Percentiles rank a stretch among this genome's conserved stretches.
These are phyloP conservation scores for Dynastes grantii DNA, from an alignment of 2,888 invertebrate genomes.

Conservation along the genomic window DNA sequence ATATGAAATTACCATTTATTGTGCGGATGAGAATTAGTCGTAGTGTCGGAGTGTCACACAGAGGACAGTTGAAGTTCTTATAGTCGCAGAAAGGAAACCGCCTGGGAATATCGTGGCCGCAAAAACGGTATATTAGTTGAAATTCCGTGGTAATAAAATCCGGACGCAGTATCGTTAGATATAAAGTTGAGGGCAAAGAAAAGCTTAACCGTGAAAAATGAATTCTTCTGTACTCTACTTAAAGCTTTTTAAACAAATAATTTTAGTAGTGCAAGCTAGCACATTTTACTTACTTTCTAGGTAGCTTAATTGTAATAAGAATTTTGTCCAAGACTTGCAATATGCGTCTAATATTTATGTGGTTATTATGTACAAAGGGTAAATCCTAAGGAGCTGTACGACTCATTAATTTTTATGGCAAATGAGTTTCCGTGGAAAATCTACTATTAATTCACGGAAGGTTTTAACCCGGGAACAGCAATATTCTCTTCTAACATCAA, in stretches of 20 bases:
- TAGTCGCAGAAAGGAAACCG: neutral
- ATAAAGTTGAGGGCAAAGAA: constrained; percentile 8
- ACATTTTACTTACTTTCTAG: no score
- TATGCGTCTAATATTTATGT: no score
- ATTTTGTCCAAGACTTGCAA: no score
- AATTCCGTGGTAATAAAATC: constrained; percentile 5
- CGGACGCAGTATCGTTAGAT: neutral
- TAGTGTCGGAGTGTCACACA: constrained; percentile 51
- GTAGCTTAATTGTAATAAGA: no score
- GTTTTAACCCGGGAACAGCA: no score
- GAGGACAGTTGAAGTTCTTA: constrained; percentile 20
- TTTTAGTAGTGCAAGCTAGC: no score
- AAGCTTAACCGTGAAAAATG: neutral
- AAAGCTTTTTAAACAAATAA: neutral
- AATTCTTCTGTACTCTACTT: neutral
- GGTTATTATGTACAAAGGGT: no score
- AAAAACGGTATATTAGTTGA: constrained; percentile 25
- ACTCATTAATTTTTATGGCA: no score
- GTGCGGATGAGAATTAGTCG: constrained; percentile 58
- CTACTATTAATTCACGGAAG: no score
- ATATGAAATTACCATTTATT: constrained; percentile 60
- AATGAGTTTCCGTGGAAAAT: no score
- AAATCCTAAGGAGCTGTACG: no score
- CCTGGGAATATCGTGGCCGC: neutral
- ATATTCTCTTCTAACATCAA: no score